These are phyloP conservation scores for Lagopus muta DNA, from an alignment of 2,113 vertebrate genomes.

Conservation along the genomic window DNA sequence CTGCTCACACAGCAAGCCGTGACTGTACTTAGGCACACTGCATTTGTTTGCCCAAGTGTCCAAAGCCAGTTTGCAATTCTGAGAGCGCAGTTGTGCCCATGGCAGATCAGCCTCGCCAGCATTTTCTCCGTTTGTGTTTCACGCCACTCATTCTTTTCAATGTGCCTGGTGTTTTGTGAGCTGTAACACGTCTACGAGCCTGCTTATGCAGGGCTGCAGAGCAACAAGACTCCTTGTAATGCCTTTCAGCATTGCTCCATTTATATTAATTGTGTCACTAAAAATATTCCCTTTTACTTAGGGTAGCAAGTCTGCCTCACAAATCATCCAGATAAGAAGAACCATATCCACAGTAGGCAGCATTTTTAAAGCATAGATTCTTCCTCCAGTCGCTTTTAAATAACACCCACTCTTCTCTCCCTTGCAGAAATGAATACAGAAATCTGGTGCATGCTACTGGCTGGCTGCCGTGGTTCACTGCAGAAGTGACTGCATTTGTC, in stretches of 20 bases:
- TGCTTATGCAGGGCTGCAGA: background rate
- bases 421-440: background rate
- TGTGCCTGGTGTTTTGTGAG: conserved; percentile 44
- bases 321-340: background rate
- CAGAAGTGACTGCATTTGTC: background rate
- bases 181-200: conserved; percentile 17
- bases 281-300: conserved; percentile 17
- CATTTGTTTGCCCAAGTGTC: conserved; percentile 8
- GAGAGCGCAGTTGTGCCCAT: background rate
- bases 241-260: conserved; percentile 39
- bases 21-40: background rate
- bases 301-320: background rate
- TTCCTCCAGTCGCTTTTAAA: background rate
- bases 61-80: background rate
- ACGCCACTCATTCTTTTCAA: conserved; percentile 5
- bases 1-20: background rate
- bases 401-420: background rate
- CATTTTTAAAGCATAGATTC: background rate
- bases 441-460: background rate
- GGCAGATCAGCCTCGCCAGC: conserved; percentile 27
- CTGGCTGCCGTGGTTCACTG: background rate
- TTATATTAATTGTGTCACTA: background rate
- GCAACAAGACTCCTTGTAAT: conserved; percentile 34
- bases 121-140: background rate
- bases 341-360: background rate